phyloP scores from a whole-genome alignment of 2,888 invertebrate species.

The Eubasilissa splendida region DNA sequence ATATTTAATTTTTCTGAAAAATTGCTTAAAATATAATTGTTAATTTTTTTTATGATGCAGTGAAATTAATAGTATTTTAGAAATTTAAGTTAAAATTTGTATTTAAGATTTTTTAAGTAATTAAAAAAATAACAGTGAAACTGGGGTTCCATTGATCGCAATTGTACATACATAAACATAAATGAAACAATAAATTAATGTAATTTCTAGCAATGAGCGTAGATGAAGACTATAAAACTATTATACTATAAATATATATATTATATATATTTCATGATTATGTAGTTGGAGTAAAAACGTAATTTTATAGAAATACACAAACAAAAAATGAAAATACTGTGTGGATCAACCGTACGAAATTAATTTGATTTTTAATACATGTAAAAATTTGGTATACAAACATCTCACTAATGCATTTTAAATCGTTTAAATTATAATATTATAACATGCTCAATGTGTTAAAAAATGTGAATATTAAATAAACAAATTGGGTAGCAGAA shows the following conservation, averaged over 20 bases:
- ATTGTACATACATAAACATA: conserved; percentile 22
- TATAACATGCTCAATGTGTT: conserved; percentile 27
- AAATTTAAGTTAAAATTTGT: not conserved
- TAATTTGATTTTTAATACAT: not conserved
- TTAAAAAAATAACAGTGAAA: not conserved
- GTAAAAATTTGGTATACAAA: conserved; percentile 9
- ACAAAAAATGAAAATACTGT: not conserved
- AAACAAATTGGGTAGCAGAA: conserved; percentile 19
- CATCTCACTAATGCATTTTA: conserved; percentile 2
- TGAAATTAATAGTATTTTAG: too few species aligned
- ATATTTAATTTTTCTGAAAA: not conserved
- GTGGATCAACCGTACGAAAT: not conserved
- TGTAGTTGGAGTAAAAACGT: conserved; percentile 14
- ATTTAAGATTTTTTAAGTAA: not conserved
- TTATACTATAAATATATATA: conserved; percentile 26
- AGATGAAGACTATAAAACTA: conserved; percentile 29
- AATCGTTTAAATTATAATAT: conserved; percentile 9
- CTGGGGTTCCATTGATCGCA: conserved; percentile 8
- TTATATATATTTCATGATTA: conserved; percentile 24
- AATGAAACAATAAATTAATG: conserved; percentile 35
- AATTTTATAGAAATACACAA: conserved; percentile 18
- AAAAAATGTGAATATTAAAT: conserved; percentile 11
- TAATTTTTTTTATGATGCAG: too few species aligned
- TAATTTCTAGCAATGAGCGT: conserved; percentile 25
- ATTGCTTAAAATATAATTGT: too few species aligned